A percentile compares a stretch with the other conserved stretches of the same genome.
These are phyloP conservation scores for Drosophila bifasciata DNA, from an alignment of 1,140 invertebrate species.

Conservation along the genomic window DNA sequence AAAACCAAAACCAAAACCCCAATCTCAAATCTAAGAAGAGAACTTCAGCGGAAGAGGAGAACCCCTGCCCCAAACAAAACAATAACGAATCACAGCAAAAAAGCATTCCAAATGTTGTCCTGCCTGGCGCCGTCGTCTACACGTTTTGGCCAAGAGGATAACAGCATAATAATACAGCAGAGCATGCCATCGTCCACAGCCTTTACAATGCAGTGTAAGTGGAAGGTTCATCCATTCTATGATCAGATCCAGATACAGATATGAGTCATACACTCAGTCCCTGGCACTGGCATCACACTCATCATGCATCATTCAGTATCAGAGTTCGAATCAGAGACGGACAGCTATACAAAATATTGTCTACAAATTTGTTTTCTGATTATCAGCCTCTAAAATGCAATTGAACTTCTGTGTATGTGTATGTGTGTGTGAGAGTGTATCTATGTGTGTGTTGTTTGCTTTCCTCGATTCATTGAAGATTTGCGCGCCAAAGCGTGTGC, in stretches of 20 bases:
- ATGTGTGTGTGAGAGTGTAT: conserved; percentile 17
- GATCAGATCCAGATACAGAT: background rate
- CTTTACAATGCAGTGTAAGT: conserved; percentile 84
- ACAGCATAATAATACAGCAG: conserved; percentile 79
- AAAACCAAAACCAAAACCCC: conserved; percentile 19
- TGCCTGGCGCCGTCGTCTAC: conserved; percentile 83
- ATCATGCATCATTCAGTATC: conserved; percentile 40
- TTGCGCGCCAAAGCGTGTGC: conserved; percentile 59
- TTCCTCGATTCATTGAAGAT: conserved; percentile 50
- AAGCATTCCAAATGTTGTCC: conserved; percentile 84
- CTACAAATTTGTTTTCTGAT: conserved; percentile 47
- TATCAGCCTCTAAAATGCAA: conserved; percentile 70
- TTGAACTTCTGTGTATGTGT: conserved; percentile 39
- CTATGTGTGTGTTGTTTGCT: conserved; percentile 15
- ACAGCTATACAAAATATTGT: conserved; percentile 14
- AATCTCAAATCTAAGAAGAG: conserved; percentile 9
- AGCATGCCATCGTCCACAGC: conserved; percentile 83
- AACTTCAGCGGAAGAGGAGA: conserved; percentile 13
- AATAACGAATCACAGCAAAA: conserved; percentile 26
- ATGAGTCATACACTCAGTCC: conserved; percentile 30
- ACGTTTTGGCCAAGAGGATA: conserved; percentile 84
- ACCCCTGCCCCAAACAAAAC: background rate
- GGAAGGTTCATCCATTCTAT: conserved; percentile 1
- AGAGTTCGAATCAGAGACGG: background rate
- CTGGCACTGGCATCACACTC: too few species aligned